Conservation (phyloP, 2,888 invertebrate genomes). For the Gisinianus flammeolus region DNA sequence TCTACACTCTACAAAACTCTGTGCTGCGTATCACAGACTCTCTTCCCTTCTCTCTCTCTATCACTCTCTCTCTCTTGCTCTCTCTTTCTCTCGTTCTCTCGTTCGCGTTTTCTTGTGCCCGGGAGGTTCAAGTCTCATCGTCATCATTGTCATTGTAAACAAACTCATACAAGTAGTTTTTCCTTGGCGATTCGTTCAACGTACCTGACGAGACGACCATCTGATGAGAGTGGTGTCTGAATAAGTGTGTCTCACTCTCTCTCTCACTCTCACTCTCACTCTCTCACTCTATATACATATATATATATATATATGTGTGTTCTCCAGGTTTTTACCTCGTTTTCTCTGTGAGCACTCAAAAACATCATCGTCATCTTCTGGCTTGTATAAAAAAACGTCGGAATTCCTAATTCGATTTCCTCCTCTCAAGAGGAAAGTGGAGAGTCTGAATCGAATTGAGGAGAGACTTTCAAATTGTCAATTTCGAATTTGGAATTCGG, state of each 20-base stretch:
- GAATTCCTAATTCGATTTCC: no score
- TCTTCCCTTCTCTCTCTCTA: conserved; percentile 15
- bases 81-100: conserved; percentile 2
- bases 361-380: no score
- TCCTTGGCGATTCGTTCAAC: no score
- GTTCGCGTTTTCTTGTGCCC: background rate
- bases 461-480: no score
- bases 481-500: no score
- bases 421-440: no score
- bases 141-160: background rate
- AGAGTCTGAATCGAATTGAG: no score
- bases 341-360: no score
- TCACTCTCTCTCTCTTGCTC: background rate
- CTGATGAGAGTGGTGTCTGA: no score
- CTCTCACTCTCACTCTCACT: background rate
- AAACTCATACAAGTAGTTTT: background rate
- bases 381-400: no score
- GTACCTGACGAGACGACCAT: no score
- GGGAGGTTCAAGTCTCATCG: background rate
- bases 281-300: background rate
- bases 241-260: background rate
- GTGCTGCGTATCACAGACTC: no score
- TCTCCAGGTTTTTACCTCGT: background rate
- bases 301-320: background rate
- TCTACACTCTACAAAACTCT: conserved; percentile 1